Conservation (phyloP, 2,797 vertebrate species). For the Cheirogaleus major region DNA sequence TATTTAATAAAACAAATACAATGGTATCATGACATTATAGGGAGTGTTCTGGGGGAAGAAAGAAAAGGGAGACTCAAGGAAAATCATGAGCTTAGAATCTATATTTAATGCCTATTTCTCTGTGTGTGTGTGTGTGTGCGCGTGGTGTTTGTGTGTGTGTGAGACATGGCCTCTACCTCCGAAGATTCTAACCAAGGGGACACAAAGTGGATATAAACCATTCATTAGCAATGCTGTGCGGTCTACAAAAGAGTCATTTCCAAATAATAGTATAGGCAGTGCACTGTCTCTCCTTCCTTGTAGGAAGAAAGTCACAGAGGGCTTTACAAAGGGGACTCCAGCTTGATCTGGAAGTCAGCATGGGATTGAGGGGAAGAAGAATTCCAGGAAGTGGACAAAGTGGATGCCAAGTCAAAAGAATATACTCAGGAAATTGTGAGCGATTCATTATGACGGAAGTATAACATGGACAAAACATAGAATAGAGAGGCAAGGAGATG, state of each 20-base stretch:
- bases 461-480: accelerated
- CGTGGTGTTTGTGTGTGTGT: neutral
- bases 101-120: neutral
- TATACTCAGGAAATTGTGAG: neutral
- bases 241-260: neutral
- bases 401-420: neutral
- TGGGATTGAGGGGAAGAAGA: neutral
- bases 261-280: neutral
- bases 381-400: neutral
- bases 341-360: neutral
- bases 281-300: neutral
- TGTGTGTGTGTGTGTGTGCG: too few species aligned
- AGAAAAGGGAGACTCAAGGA: neutral
- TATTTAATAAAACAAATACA: neutral
- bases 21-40: neutral
- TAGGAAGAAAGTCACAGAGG: neutral
- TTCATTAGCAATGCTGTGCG: neutral
- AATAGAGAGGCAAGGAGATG: neutral
- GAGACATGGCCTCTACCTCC: neutral
- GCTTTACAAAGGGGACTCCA: neutral
- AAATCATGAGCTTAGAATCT: neutral
- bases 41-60: neutral
- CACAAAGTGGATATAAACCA: neutral
- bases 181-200: neutral
- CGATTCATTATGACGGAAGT: neutral